Percentiles rank a stretch among this genome's conserved stretches.
Evolutionary conservation across 2,113 vertebrate genomes (phyloP).

Genomic region (Albula goreensis): DNA sequence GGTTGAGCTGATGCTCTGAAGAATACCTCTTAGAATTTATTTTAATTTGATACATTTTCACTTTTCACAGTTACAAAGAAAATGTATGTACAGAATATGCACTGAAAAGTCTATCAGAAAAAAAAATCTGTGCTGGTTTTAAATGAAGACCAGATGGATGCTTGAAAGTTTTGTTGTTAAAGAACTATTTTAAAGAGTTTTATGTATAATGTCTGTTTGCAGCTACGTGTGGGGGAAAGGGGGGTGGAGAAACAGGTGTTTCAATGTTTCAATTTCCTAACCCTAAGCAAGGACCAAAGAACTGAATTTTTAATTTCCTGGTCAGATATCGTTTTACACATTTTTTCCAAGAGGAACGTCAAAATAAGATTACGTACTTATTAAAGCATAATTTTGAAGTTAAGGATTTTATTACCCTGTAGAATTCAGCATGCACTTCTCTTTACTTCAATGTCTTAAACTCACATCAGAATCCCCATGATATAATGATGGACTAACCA

Average conservation of each 20-base stretch:
- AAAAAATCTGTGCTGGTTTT: background rate
- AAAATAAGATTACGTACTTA: slow-evolving; percentile 65
- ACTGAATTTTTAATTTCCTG: slow-evolving; percentile 61
- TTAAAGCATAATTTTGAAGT: slow-evolving; percentile 55
- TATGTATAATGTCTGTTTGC: slow-evolving; percentile 5
- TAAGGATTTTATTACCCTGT: slow-evolving; percentile 38
- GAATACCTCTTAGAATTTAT: background rate
- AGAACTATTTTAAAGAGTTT: background rate
- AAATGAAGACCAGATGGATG: slow-evolving; percentile 4
- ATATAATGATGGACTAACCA: slow-evolving; percentile 1
- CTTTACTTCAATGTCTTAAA: slow-evolving; percentile 38
- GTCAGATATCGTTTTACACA: slow-evolving; percentile 56
- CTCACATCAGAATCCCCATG: slow-evolving; percentile 26
- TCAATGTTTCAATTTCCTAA: slow-evolving; percentile 9
- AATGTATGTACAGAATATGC: background rate
- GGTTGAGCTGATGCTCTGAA: background rate
- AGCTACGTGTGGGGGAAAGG: background rate
- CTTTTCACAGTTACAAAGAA: background rate
- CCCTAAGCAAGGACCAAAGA: slow-evolving; percentile 11
- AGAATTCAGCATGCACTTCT: slow-evolving; percentile 9
- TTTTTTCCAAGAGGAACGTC: slow-evolving; percentile 39
- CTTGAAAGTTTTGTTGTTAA: background rate
- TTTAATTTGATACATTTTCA: background rate
- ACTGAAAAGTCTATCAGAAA: background rate
- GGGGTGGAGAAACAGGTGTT: slow-evolving; percentile 34